phyloP scores from a whole-genome alignment of 2,113 vertebrate genomes.

The Coregonus clupeaformis region DNA sequence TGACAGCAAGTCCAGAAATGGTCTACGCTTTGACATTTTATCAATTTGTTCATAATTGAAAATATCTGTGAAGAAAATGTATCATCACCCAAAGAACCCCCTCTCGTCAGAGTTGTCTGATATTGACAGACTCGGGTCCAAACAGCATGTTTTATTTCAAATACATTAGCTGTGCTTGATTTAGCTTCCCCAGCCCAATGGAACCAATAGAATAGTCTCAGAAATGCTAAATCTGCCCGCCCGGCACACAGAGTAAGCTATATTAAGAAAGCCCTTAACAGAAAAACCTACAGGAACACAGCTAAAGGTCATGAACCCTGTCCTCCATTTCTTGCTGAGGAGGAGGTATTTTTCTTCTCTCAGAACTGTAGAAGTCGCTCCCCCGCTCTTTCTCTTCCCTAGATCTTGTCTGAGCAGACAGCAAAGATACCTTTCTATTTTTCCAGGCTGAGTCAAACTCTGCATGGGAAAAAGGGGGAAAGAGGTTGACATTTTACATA shows the following conservation, averaged over 20 bases:
- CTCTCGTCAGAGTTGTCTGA: no score
- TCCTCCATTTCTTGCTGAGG: constrained; percentile 3
- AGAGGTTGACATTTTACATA: constrained; percentile 69
- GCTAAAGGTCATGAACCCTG: constrained; percentile 33
- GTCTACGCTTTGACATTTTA: constrained; percentile 44
- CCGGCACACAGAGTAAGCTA: not conserved
- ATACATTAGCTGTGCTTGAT: no score
- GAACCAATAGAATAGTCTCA: no score
- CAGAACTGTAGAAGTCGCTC: not conserved
- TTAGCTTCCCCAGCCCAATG: no score
- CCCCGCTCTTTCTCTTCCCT: constrained; percentile 19
- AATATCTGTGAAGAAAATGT: not conserved
- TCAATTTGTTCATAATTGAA: constrained; percentile 39
- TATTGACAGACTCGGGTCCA: no score
- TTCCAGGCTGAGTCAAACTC: constrained; percentile 52
- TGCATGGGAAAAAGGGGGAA: constrained; percentile 61
- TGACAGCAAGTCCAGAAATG: no score
- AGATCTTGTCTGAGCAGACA: constrained; percentile 44
- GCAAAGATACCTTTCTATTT: constrained; percentile 49
- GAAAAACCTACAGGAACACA: constrained; percentile 8
- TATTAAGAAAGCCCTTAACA: constrained; percentile 12
- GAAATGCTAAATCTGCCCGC: not conserved
- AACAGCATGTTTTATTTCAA: no score
- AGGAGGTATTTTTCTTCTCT: not conserved
- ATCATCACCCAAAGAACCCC: no score